Base-by-base conservation (phyloP, 2,113 vertebrate genomes). In the Drymodes brunneopygia region DNA sequence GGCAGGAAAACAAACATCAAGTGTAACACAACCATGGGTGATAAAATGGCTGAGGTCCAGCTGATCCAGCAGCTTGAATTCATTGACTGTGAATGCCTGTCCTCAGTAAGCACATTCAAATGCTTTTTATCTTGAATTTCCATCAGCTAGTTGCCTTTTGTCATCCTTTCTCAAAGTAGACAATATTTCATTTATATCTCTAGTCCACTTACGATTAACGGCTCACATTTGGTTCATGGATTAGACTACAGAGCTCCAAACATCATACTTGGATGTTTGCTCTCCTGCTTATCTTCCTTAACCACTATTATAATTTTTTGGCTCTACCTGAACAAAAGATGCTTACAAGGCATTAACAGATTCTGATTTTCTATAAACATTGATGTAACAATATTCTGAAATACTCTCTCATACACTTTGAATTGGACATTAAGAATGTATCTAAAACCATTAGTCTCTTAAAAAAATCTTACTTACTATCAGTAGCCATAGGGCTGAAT, bases 1-100 rank as follows among this genome's bases (percentile, higher is more conserved):
- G 29, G 7, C 19, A 91, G 51, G 15, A 79, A 81, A 87, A 47
- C 17, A 87, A 91, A 69, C 11, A 81, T 31, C 20, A 64, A 81
- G 8, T 15, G 14, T 36, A 67, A 78, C 35, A 60, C 0, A 1
- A 70, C 33, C 35, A 31, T 2, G 6, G 11, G 8, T 20, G 56
- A 74, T 38, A 31, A 92, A 87, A 71, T 56, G n/a, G 19, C 28
- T 82, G 45, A 95, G 28, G 17, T 60, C 60, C 64, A 66, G 69
- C 21, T 78, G 60, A 64, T 29, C 12, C 42, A 92, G 47, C 25
- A 81, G 44, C 47, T 78, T 79, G 70, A 85, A 87, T 44, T 57
- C 14, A 73, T 66, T 81, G 48, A 48, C 28, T 77, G 48, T 42
- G 57, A 82, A 86, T 51, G 62, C 31, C 66, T 64, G 35, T 47